Base-by-base conservation (phyloP, 2,113 vertebrate species). In the Paraplagusia blochii region DNA sequence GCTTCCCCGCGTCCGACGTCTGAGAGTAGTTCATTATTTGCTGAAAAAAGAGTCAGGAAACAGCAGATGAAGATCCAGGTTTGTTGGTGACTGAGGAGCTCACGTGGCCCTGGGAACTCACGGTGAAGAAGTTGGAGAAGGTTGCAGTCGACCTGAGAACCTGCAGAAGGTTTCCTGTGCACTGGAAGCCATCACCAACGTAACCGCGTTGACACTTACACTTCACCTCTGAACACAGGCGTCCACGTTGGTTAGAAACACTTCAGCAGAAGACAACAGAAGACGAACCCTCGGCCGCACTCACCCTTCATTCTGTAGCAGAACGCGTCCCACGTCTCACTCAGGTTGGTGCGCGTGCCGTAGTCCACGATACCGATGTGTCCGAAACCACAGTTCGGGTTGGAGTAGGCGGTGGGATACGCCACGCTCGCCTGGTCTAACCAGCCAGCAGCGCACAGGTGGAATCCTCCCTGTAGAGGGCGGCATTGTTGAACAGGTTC, bases 351-450 rank as follows among this genome's bases (percentile, higher is more conserved):
- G 60, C 94, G 92, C 13, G 5, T 29, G 0, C 95, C 94, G 0
- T 99, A 99, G 77, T 98, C 95, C 47, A 99, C 91, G 0, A 99
- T 96, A 52, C 97, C 97, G 0, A 99, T 87, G 0, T 92, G 57
- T 0, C 94, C 95, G 0, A 87, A 89, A 10, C 96, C 95, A 1
- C 97, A 99, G 7, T 90, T 93, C 11, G 86, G 87, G 56, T 88
- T 93, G 61, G 94, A 74, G 36, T 87, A 95, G 69, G 87, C 89
- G 0, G 94, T 96, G 0, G 97, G 95, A 79, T 99, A 99, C 1
- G 86, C 93, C 0, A 95, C 95, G 36, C 88, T 86, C 9, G 81
- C 85, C 0, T 66, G 56, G 0, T 83, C 90, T 12, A 99, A 77
- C 97, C 97, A 99, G 58, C 97, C 90, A 0, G 93, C 95, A 0